Evolutionary conservation across 2,888 invertebrate species (phyloP).

Genomic region (Agapetus fuscipes): DNA sequence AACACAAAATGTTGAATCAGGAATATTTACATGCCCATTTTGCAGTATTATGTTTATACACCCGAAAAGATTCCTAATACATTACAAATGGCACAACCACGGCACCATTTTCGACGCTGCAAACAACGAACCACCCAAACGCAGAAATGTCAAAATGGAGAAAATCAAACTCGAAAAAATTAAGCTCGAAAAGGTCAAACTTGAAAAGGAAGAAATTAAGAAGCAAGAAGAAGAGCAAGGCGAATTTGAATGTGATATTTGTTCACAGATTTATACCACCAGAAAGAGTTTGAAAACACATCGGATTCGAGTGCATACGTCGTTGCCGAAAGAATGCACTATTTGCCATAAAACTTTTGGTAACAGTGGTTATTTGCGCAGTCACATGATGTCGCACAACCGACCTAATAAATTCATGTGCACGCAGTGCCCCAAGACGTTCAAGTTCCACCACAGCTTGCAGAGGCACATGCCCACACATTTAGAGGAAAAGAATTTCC

Average conservation of each 20-base stretch:
- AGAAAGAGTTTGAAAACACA: constrained; percentile 32
- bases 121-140: constrained; percentile 26
- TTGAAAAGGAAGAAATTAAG: constrained; percentile 9
- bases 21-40: constrained; percentile 27
- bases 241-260: constrained; percentile 32
- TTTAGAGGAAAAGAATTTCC: constrained; percentile 37
- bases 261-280: constrained; percentile 27
- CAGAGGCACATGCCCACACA: constrained; percentile 40
- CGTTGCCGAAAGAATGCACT: constrained; percentile 26
- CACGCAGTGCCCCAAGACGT: constrained; percentile 34
- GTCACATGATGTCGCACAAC: constrained; percentile 27
- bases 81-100: constrained; percentile 39
- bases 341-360: constrained; percentile 22
- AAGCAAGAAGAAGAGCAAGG: constrained; percentile 23
- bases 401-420: constrained; percentile 31
- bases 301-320: constrained; percentile 28
- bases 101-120: constrained; percentile 31
- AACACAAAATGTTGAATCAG: constrained; percentile 1
- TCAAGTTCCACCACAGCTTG: constrained; percentile 37
- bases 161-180: constrained; percentile 17
- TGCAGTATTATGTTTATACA: constrained; percentile 32
- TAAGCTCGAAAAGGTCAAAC: constrained; percentile 4
- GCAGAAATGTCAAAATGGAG: constrained; percentile 12
- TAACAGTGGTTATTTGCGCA: constrained; percentile 25
- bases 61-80: constrained; percentile 37